Percentiles rank a stretch among this genome's conserved stretches.
Conservation (phyloP, 2,113 vertebrate genomes). For the Nipponia nippon region DNA sequence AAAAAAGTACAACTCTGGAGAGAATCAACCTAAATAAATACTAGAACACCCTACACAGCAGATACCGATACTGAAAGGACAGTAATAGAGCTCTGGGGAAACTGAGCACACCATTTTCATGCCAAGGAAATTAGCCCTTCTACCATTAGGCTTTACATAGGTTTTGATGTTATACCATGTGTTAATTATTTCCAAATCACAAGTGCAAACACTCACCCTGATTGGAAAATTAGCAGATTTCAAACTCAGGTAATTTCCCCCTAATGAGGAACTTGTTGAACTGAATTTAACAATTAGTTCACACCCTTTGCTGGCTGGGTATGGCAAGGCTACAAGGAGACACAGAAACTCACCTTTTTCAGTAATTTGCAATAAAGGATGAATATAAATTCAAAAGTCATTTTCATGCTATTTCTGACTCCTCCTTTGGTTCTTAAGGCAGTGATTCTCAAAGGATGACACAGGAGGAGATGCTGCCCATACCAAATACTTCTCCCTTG, state of each 20-base stretch:
- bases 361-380: not conserved
- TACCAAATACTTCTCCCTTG: not conserved
- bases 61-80: not conserved
- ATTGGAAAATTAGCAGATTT: conserved; percentile 85
- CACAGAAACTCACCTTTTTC: not conserved
- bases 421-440: not conserved
- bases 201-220: conserved; percentile 83
- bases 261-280: conserved; percentile 85
- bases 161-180: conserved; percentile 75
- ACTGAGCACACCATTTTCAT: not conserved
- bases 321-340: not conserved
- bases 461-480: not conserved
- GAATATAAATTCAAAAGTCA: not conserved
- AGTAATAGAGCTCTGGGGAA: not conserved
- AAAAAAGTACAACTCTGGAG: not conserved
- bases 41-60: not conserved
- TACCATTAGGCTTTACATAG: conserved; percentile 71
- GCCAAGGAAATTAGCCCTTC: conserved; percentile 44
- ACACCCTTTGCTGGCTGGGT: conserved; percentile 71
- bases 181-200: conserved; percentile 83
- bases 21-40: not conserved
- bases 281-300: conserved; percentile 82
- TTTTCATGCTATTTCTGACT: not conserved
- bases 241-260: conserved; percentile 79
- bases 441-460: not conserved